Evolutionary conservation across 35 echinoderm and acorn worm species (phyloP).

Genomic region (Apostichopus parvimensis): DNA sequence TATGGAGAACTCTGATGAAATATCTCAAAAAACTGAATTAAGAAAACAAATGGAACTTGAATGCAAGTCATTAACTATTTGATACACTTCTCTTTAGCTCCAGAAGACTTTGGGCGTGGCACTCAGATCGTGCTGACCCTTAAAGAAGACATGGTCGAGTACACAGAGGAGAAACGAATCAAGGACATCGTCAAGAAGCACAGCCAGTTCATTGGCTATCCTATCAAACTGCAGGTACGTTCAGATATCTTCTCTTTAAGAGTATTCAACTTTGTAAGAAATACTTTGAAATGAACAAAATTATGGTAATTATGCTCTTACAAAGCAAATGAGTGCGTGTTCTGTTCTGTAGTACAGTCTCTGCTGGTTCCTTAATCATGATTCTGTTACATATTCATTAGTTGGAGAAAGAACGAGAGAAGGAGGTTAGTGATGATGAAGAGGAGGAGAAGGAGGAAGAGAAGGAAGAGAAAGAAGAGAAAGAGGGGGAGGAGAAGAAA

Average conservation of each 20-base stretch:
- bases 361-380: too few species aligned
- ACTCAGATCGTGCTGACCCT: slow-evolving; percentile 80
- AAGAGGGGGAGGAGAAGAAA: slow-evolving; percentile 73
- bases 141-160: slow-evolving; percentile 97
- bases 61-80: not conserved
- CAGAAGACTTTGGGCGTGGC: slow-evolving; percentile 69
- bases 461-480: slow-evolving; percentile 70
- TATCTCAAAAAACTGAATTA: too few species aligned
- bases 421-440: slow-evolving; percentile 60
- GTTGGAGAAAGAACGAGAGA: slow-evolving; percentile 70
- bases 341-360: too few species aligned
- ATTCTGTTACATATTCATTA: too few species aligned
- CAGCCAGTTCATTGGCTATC: slow-evolving; percentile 99
- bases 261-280: too few species aligned
- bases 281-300: too few species aligned
- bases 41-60: too few species aligned
- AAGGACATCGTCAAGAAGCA: slow-evolving; percentile 98
- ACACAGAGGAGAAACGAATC: slow-evolving; percentile 83
- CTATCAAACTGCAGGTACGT: slow-evolving; percentile 80
- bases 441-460: slow-evolving; percentile 54
- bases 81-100: slow-evolving; percentile 18
- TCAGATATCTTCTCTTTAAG: too few species aligned
- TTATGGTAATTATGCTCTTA: too few species aligned
- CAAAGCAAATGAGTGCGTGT: too few species aligned
- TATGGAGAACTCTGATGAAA: too few species aligned